Percentiles rank a stretch among this genome's conserved stretches.
Conservation (phyloP, 53 echinoderm and acorn worm species). For the Echinarachnius parma region DNA sequence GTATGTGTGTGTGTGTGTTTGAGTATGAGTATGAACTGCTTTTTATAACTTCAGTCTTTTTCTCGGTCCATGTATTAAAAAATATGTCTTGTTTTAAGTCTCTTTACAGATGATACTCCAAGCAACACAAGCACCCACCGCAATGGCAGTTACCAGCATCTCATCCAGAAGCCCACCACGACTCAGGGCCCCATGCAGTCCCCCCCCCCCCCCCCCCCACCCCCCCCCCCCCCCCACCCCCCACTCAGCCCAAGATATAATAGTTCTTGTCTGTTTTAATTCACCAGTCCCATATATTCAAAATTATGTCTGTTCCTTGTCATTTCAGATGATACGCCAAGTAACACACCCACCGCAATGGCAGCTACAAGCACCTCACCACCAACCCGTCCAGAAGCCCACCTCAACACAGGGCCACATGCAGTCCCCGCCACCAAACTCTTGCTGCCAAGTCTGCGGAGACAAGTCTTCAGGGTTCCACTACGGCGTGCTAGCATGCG, state of each 20-base stretch:
- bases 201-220: background rate
- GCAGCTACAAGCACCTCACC: constrained; percentile 73
- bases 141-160: background rate
- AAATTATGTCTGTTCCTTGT: background rate
- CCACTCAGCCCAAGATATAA: no score
- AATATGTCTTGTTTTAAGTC: no score
- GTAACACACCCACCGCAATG: constrained; percentile 63
- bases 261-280: no score
- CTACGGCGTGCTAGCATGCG: constrained; percentile 96
- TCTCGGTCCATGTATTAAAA: no score
- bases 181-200: background rate
- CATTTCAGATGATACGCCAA: constrained; percentile 50
- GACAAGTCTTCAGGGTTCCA: constrained; percentile 99
- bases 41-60: no score
- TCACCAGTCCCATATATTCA: background rate
- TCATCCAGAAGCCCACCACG: no score
- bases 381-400: constrained; percentile 81
- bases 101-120: background rate
- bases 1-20: no score
- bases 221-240: no score
- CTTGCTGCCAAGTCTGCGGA: constrained; percentile 88
- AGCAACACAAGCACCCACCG: constrained; percentile 9
- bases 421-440: constrained; percentile 73
- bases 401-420: constrained; percentile 71
- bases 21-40: no score